Percentiles rank a stretch among this genome's conserved stretches.
These are phyloP conservation scores for Pterocles burchelli DNA, from an alignment of 2,113 vertebrate species.

Conservation along the genomic window DNA sequence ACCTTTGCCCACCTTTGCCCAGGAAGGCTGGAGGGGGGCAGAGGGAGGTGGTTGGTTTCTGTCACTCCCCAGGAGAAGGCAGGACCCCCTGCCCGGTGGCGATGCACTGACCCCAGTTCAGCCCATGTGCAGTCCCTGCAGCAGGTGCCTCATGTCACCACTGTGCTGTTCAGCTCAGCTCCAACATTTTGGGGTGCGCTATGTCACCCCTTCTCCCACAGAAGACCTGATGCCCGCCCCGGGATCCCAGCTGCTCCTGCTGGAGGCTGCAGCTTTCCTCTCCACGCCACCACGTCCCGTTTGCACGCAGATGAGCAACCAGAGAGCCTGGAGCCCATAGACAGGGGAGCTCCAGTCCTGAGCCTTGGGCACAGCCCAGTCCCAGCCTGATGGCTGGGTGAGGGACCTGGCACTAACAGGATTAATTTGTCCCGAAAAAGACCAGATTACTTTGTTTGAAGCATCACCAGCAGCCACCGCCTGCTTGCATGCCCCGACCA, in stretches of 20 bases:
- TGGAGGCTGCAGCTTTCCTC: not conserved
- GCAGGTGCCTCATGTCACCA: not conserved
- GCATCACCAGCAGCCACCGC: not conserved
- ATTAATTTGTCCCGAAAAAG: not conserved
- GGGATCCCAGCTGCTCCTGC: not conserved
- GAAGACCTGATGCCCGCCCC: not conserved
- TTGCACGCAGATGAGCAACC: not conserved
- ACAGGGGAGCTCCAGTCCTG: not conserved
- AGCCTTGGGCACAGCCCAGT: not conserved
- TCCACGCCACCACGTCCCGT: not conserved
- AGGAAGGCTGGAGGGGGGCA: not conserved
- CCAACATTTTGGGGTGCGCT: not conserved
- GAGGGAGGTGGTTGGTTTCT: not conserved
- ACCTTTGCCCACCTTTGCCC: rapidly evolving
- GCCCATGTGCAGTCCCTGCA: not conserved
- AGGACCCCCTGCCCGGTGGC: not conserved
- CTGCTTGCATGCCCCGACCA: not conserved
- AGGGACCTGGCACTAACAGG: not conserved
- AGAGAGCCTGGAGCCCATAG: not conserved
- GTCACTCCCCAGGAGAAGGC: not conserved
- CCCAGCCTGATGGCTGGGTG: not conserved
- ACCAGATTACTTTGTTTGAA: not conserved
- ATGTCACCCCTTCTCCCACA: not conserved
- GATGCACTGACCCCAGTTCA: not conserved
- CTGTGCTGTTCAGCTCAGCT: not conserved